Evolutionary conservation across 1,140 invertebrate genomes (phyloP), one percentile per base, ranked within the genome.

Genomic region (Campoletis sonorensis): DNA sequence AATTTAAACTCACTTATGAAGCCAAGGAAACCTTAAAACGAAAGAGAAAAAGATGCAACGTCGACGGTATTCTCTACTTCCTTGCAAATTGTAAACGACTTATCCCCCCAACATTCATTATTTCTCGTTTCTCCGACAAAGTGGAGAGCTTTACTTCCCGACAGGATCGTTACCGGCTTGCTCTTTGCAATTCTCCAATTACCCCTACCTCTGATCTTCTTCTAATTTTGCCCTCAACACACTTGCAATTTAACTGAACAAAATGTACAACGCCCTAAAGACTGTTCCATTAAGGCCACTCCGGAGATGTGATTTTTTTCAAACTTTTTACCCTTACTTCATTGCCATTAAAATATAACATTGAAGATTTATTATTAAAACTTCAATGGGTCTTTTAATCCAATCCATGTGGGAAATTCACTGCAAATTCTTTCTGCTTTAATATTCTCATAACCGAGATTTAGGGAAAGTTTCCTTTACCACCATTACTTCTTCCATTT

Each of bases 121-220:
- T 80, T 80, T 58, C 49, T 23, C 72, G 45, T 76, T 58, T n/a
- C 37, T 67, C 18, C 30, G 0, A 8, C 21, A 75, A 64, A 77
- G 75, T 64, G 13, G 51, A 13, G 11, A 77, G 30, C 30, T 77
- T 75, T 54, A 79, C 21, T 30, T 81, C 80, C 61, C 68, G 61
- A 51, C 68, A 77, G 67, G 45, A 33, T 68, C 70, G 61, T 67
- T 51, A 77, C 51, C 30, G 45, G 51, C 58, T 54, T 26, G 26
- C 45, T 61, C 23, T 80, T 61, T 70, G 13, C 67, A 33, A 51
- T 30, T 72, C 21, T 71, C 40, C 30, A 54, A 78, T 61, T 77
- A n/a, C 61, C 45, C 11, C 16, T 68, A 45, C 58, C 23, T 23
- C 30, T 21, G 21, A 54, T 21, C 51, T 58, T 30, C 13, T 13